These are phyloP conservation scores for Aphelinus certus DNA, from an alignment of 1,140 invertebrate genomes.

Conservation along the genomic window DNA sequence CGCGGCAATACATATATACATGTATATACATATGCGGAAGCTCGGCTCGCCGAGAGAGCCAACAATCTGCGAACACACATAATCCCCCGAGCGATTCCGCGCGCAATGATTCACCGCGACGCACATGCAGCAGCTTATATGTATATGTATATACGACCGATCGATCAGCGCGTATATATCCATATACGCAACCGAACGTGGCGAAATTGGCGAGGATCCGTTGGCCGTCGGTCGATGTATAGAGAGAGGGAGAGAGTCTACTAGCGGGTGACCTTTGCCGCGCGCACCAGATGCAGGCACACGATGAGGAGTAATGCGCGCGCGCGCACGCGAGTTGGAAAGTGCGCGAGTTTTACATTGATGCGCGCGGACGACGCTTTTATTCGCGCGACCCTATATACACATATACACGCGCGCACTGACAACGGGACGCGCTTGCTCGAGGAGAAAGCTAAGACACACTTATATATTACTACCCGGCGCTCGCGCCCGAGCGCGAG, in stretches of 20 bases:
- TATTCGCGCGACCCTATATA: not conserved
- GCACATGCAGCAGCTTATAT: not conserved
- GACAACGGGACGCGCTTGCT: not conserved
- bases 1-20: not conserved
- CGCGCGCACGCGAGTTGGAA: not conserved
- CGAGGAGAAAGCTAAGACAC: not conserved
- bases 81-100: not conserved
- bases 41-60: not conserved
- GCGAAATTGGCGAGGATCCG: too few relatives aligned
- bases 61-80: too few relatives aligned
- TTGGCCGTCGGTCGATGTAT: too few relatives aligned
- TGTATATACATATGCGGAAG: not conserved
- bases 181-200: too few relatives aligned
- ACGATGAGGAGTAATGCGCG: slow-evolving; percentile 21
- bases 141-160: too few relatives aligned
- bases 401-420: not conserved
- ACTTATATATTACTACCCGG: too few relatives aligned
- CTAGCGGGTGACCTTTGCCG: too few relatives aligned
- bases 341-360: not conserved
- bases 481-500: too few relatives aligned
- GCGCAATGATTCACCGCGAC: slow-evolving; percentile 18
- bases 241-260: too few relatives aligned
- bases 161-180: too few relatives aligned
- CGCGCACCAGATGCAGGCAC: too few relatives aligned
- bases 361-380: not conserved